These are phyloP conservation scores for Machimus rusticus DNA, from an alignment of 2,888 invertebrate genomes.

Conservation along the genomic window DNA sequence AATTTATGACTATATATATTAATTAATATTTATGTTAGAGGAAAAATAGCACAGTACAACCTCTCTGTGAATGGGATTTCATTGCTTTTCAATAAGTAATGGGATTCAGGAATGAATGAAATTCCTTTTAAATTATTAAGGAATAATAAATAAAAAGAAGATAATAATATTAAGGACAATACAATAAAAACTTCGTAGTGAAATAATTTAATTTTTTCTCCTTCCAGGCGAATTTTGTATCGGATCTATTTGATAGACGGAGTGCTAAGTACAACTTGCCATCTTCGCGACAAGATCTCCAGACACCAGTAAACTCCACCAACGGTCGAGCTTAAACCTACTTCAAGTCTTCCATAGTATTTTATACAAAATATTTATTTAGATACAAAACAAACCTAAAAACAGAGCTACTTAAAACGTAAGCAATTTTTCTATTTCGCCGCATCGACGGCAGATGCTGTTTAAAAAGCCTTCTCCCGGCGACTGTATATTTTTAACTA, in stretches of 20 bases:
- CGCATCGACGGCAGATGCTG: not conserved
- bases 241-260: constrained; percentile 56
- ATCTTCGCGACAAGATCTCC: constrained; percentile 55
- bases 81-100: not conserved
- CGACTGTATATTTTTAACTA: constrained; percentile 2
- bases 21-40: too few species aligned
- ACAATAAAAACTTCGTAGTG: not conserved
- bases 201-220: not conserved
- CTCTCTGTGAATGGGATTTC: too few species aligned
- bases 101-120: too few species aligned
- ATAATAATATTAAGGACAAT: too few species aligned
- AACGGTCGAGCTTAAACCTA: constrained; percentile 43
- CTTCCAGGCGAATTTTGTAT: constrained; percentile 58
- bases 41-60: too few species aligned
- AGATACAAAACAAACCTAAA: not conserved
- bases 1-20: too few species aligned
- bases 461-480: not conserved
- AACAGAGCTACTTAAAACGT: not conserved
- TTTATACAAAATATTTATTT: constrained; percentile 23
- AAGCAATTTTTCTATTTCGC: constrained; percentile 1
- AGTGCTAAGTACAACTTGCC: constrained; percentile 54
- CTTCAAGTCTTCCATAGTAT: constrained; percentile 31
- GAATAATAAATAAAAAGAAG: too few species aligned
- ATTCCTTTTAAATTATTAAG: too few species aligned
- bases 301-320: constrained; percentile 52